Conservation (phyloP, 1,140 invertebrate species). For the Cotesia chilonis region DNA sequence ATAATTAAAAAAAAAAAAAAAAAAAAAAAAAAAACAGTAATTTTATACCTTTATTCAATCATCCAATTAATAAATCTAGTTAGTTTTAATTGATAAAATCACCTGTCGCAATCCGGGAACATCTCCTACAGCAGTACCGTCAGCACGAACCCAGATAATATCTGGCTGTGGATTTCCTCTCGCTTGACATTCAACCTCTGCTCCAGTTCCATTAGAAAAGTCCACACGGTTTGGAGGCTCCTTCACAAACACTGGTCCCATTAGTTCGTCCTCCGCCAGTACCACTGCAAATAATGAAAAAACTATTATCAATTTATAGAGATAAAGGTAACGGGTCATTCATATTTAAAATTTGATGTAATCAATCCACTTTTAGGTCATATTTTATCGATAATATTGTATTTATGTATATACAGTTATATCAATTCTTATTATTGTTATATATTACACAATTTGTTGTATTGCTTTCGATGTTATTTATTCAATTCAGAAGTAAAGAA, state of each 20-base stretch:
- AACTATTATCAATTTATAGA: slow-evolving; percentile 27
- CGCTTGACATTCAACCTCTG: slow-evolving; percentile 90
- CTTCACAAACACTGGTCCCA: slow-evolving; percentile 89
- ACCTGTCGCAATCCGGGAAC: slow-evolving; percentile 88
- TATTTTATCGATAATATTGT: no score
- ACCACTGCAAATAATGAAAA: slow-evolving; percentile 46
- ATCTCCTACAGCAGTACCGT: slow-evolving; percentile 88
- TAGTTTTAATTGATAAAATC: slow-evolving; percentile 26
- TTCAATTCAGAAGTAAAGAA: no score
- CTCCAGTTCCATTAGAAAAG: slow-evolving; percentile 93
- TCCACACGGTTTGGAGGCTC: slow-evolving; percentile 91
- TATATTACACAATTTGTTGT: no score
- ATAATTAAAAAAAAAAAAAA: no score
- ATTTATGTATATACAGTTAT: no score
- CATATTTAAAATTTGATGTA: not conserved
- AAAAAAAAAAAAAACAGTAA: no score
- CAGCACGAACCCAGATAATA: slow-evolving; percentile 88
- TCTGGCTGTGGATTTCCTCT: slow-evolving; percentile 89
- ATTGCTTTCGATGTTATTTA: no score
- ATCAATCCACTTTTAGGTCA: not conserved
- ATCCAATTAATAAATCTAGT: not conserved
- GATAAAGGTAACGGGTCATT: not conserved
- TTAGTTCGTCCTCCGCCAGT: slow-evolving; percentile 73
- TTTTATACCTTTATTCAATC: no score
- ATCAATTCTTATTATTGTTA: no score